Percentiles rank a stretch among this genome's conserved stretches.
Evolutionary conservation across 1,140 invertebrate species (phyloP).

Genomic region (Drosophila ercepeae): DNA sequence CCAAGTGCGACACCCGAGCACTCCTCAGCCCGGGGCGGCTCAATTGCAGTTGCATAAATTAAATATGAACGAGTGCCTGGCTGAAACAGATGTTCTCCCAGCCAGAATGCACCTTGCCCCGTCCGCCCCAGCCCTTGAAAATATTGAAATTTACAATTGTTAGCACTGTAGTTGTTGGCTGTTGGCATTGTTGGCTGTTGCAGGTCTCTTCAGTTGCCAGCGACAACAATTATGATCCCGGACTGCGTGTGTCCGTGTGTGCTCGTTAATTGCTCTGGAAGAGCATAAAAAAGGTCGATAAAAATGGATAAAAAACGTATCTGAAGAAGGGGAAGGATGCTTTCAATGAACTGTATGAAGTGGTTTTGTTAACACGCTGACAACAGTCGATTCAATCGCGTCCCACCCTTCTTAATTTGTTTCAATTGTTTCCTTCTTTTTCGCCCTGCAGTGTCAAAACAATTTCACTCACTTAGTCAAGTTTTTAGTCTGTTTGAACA

Average conservation of each 20-base stretch:
- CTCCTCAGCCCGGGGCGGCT: constrained; percentile 31
- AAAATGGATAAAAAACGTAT: neutral
- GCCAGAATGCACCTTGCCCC: constrained; percentile 17
- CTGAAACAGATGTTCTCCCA: constrained; percentile 32
- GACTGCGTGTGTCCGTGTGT: constrained; percentile 10
- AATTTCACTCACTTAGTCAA: constrained; percentile 35
- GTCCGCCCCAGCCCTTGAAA: constrained; percentile 6
- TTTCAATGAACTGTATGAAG: constrained; percentile 51
- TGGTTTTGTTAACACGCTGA: constrained; percentile 48
- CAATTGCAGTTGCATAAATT: constrained; percentile 47
- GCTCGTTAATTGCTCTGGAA: constrained; percentile 36
- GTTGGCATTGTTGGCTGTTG: constrained; percentile 14
- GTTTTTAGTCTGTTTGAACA: neutral
- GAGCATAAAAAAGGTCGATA: constrained; percentile 32
- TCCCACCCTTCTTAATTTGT: constrained; percentile 38
- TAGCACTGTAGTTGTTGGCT: constrained; percentile 8
- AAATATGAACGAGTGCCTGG: constrained; percentile 47
- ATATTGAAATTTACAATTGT: constrained; percentile 59
- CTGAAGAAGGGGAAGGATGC: neutral
- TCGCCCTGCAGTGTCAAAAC: constrained; percentile 36
- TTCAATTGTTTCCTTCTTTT: constrained; percentile 20
- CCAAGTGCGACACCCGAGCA: constrained; percentile 17
- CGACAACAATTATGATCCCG: constrained; percentile 49
- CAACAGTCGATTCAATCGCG: constrained; percentile 27
- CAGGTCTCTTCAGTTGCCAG: constrained; percentile 20